These are phyloP conservation scores for Pelobates cultripes DNA, from an alignment of 2,797 vertebrate species.

Conservation along the genomic window DNA sequence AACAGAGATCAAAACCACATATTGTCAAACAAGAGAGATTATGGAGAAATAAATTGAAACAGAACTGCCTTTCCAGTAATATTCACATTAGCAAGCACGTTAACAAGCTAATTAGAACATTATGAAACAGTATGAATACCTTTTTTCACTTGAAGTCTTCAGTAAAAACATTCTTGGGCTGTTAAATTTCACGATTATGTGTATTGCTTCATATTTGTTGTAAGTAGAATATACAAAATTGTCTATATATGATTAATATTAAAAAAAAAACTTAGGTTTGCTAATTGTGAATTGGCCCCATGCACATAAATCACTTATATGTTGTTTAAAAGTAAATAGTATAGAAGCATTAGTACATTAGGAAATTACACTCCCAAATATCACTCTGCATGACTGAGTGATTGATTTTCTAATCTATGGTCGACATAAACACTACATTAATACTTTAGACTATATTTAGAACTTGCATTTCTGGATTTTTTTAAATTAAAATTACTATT, in stretches of 20 bases:
- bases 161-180: not conserved
- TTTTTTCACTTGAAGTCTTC: not conserved
- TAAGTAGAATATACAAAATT: not conserved
- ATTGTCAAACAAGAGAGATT: slow-evolving; percentile 12
- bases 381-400: too few relatives aligned
- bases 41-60: slow-evolving; percentile 4
- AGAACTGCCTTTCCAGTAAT: slow-evolving; percentile 6
- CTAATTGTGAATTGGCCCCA: too few relatives aligned
- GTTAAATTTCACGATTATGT: not conserved
- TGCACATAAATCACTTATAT: too few relatives aligned
- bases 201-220: not conserved
- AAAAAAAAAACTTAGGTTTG: not conserved
- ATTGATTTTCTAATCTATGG: too few relatives aligned
- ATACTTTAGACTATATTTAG: too few relatives aligned
- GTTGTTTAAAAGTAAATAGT: too few relatives aligned
- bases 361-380: too few relatives aligned
- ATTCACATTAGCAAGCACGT: not conserved
- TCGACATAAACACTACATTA: too few relatives aligned
- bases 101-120: slow-evolving; percentile 7
- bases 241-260: not conserved
- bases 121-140: not conserved
- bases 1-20: slow-evolving; percentile 1
- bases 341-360: too few relatives aligned
- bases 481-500: too few relatives aligned
- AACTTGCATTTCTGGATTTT: too few relatives aligned